Base-by-base conservation (phyloP, 1,140 invertebrate species). In the Heterodera carotae region DNA sequence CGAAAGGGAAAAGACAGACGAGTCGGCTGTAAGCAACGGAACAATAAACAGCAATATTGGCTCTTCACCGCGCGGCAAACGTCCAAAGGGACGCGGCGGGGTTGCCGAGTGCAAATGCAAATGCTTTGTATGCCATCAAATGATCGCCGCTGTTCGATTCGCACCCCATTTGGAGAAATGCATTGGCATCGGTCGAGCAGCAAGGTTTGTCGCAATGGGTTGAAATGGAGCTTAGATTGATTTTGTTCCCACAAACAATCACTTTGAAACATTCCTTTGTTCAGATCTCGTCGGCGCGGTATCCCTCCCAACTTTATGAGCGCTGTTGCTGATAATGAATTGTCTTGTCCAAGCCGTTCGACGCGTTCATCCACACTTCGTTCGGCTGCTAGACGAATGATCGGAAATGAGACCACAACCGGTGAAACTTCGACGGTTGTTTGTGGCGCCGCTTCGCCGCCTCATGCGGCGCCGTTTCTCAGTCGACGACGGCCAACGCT, bases 101-200 rank as follows among this genome's bases (percentile, higher is more conserved):
- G 56, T 22, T 31, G 18, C 48, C 6, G 64, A 64, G 27, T 62
- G 59, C 22, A 36, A 77, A 43, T 77, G 76, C 33, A 64, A 69
- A 62, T 77, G 76, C 36, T 77, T 77, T 75, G 76, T 77, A 8
- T 77, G 76, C 53, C 59, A 34, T 64, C 80, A 81, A 34, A 36
- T 78, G 72, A 82, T 82, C 60, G 82, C 81, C 31, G 81, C 81
- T n/a, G n/a, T 69, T 10, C 34, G 81, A 43, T 82, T 82, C 48
- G 81, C 81, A 27, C 81, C 81, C 64, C 81, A 82, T 72, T 76
- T 82, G 59, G 81, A 82, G 69, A 82, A 83, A 66, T 82, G 81
- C 60, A 80, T 82, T 64, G 81, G 81, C 27, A 77, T 83, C 27
- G 81, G 81, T 0, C 34, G 81, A 31, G 83, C 80, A 60, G 77